These are phyloP conservation scores for Rhynchotus rufescens DNA, from an alignment of 2,797 vertebrate species.

Conservation along the genomic window DNA sequence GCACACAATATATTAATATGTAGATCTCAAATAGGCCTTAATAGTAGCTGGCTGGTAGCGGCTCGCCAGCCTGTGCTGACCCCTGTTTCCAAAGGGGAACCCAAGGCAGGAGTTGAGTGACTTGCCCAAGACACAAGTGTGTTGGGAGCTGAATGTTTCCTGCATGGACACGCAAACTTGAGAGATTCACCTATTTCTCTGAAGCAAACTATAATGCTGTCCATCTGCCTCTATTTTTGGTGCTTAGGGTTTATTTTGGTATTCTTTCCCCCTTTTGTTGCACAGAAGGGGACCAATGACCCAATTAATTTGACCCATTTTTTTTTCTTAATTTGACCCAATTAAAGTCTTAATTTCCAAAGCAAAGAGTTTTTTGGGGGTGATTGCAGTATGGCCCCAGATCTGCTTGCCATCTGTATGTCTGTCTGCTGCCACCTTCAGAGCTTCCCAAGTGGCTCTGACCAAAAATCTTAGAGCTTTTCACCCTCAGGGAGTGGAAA, in stretches of 20 bases:
- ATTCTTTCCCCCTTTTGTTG: background rate
- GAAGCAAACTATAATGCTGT: background rate
- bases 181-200: rapidly evolving
- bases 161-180: rapidly evolving
- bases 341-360: background rate
- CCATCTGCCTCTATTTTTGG: background rate
- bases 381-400: background rate
- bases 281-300: background rate
- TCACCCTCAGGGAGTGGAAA: background rate
- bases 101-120: rapidly evolving
- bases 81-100: background rate
- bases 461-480: background rate
- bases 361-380: background rate
- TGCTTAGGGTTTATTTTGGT: background rate
- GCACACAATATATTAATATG: conserved; percentile 26
- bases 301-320: too few species aligned
- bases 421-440: background rate
- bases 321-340: too few species aligned
- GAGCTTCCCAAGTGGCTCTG: background rate
- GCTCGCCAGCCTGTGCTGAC: background rate
- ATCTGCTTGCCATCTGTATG: background rate
- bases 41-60: rapidly evolving
- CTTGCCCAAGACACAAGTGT: rapidly evolving
- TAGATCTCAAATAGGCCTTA: background rate
- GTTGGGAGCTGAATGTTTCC: rapidly evolving